These are phyloP conservation scores for Marisa cornuarietis DNA, from an alignment of 1,140 invertebrate species.

Conservation along the genomic window DNA sequence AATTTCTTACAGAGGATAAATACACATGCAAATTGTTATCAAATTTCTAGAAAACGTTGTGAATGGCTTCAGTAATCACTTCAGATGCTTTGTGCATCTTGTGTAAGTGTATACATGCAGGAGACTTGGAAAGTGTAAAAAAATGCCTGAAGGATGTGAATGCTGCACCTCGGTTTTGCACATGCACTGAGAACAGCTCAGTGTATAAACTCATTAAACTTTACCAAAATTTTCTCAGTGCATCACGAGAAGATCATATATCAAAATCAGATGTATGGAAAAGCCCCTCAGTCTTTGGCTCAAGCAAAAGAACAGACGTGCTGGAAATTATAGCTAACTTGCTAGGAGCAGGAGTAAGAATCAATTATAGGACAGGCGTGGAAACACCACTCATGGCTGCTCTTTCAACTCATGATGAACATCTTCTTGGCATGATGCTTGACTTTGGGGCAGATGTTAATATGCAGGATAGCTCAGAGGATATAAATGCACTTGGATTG, in stretches of 20 bases:
- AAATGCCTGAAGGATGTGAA: no score
- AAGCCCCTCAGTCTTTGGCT: not conserved
- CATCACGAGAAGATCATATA: not conserved
- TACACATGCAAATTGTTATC: no score
- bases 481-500: constrained; percentile 40
- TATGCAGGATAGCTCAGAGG: constrained; percentile 14
- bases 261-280: constrained; percentile 9
- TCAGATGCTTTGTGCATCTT: no score
- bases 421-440: constrained; percentile 24
- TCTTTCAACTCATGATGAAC: constrained; percentile 32
- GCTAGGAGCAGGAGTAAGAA: not conserved
- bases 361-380: constrained; percentile 24
- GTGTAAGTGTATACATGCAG: no score
- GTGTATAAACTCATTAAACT: constrained; percentile 8
- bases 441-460: constrained; percentile 36
- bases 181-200: not conserved
- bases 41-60: no score
- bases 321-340: not conserved
- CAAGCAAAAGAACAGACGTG: not conserved
- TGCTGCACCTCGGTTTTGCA: not conserved
- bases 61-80: no score
- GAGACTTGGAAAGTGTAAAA: no score
- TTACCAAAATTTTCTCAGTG: constrained; percentile 10
- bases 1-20: no score
- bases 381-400: constrained; percentile 33